Percentiles rank a stretch among this genome's conserved stretches.
These are phyloP conservation scores for Zaprionus gabonicus DNA, from an alignment of 1,140 invertebrate species.

Conservation along the genomic window DNA sequence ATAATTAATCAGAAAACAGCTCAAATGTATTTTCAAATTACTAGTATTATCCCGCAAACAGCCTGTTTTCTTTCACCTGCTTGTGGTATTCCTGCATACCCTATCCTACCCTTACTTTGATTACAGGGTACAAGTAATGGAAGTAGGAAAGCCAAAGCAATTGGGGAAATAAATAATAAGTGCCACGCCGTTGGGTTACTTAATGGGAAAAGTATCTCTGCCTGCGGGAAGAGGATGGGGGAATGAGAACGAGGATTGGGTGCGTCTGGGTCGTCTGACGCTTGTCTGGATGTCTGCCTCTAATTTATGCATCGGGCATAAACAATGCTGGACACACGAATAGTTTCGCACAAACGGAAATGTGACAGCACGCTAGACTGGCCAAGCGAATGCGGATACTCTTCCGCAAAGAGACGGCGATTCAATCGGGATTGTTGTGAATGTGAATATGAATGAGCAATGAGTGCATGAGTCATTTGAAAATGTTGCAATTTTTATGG, in stretches of 20 bases:
- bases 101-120: background rate
- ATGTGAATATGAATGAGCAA: conserved; percentile 43
- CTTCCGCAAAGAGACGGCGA: conserved; percentile 49
- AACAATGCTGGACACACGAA: conserved; percentile 41
- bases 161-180: conserved; percentile 60
- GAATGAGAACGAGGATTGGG: conserved; percentile 9
- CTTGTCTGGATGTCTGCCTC: conserved; percentile 20
- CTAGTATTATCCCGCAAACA: no score
- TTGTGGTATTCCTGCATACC: background rate
- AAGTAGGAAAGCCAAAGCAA: conserved; percentile 34
- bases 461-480: conserved; percentile 55
- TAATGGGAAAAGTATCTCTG: conserved; percentile 28
- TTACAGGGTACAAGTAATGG: conserved; percentile 12
- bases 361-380: conserved; percentile 70
- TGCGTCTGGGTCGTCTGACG: conserved; percentile 8
- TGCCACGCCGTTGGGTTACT: conserved; percentile 23
- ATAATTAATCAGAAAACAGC: background rate
- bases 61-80: no score
- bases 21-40: no score
- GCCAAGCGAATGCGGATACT: conserved; percentile 24
- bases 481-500: conserved; percentile 47
- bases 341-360: conserved; percentile 54
- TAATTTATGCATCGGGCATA: conserved; percentile 72
- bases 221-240: background rate
- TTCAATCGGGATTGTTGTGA: conserved; percentile 51